Evolutionary conservation across 2,888 invertebrate genomes (phyloP).

Genomic region (Clusia tigrina): DNA sequence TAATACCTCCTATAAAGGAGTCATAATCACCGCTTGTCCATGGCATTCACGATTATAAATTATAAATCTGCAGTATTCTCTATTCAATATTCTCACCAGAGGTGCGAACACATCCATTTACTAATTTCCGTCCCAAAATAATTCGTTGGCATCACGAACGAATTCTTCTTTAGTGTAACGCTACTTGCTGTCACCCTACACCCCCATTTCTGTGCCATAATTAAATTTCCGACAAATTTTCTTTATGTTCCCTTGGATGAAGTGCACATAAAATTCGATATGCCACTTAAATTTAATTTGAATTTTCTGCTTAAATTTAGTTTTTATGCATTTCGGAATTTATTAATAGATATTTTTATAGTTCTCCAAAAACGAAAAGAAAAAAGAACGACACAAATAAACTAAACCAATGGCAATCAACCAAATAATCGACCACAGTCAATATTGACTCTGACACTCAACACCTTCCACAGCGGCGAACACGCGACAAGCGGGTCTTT

Average conservation of each 20-base stretch:
- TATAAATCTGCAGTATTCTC: too few relatives aligned
- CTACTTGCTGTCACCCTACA: too few relatives aligned
- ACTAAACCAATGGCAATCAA: background rate
- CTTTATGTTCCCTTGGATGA: background rate
- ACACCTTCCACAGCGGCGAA: background rate
- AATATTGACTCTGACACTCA: constrained; percentile 17
- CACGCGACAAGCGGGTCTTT: constrained; percentile 12
- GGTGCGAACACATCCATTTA: too few relatives aligned
- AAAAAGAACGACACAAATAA: constrained; percentile 6
- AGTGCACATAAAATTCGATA: constrained; percentile 26
- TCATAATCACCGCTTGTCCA: too few relatives aligned
- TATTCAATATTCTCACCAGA: too few relatives aligned
- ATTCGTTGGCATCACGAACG: too few relatives aligned
- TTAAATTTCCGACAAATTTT: background rate
- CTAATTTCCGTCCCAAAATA: too few relatives aligned
- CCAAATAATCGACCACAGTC: background rate
- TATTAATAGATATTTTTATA: constrained; percentile 24
- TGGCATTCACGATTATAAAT: too few relatives aligned
- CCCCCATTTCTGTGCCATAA: background rate
- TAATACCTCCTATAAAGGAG: too few relatives aligned
- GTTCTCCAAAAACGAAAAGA: constrained; percentile 18
- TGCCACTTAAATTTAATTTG: constrained; percentile 26
- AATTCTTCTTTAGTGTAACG: too few relatives aligned
- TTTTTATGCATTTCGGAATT: constrained; percentile 17
- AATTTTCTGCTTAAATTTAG: constrained; percentile 14